Evolutionary conservation across 2,888 invertebrate species (phyloP).

Genomic region (Cephus runcator): DNA sequence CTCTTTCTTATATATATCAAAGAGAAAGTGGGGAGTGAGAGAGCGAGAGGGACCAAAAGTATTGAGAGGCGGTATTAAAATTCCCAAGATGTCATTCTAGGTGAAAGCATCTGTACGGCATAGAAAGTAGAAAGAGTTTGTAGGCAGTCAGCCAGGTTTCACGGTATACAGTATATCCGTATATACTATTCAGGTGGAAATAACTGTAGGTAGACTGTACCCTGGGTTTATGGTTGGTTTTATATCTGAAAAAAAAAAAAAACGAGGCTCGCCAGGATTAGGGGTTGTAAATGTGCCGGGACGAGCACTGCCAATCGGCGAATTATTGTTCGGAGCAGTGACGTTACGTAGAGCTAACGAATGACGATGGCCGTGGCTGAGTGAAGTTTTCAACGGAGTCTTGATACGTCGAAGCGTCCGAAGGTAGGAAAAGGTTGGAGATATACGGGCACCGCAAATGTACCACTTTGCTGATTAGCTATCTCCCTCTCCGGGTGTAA

Average conservation of each 20-base stretch:
- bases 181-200: not conserved
- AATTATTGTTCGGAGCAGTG: not conserved
- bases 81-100: not conserved
- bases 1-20: not conserved
- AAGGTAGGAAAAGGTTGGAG: not conserved
- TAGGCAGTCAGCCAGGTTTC: not conserved
- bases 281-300: not conserved
- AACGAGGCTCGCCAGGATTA: no score
- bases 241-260: not conserved
- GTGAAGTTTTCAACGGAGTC: not conserved
- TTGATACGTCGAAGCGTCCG: not conserved
- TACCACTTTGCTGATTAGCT: slow-evolving; percentile 22
- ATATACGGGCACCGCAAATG: not conserved
- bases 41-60: not conserved
- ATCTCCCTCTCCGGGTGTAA: not conserved
- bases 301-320: not conserved
- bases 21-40: not conserved
- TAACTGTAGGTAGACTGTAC: not conserved
- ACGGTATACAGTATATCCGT: not conserved
- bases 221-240: not conserved
- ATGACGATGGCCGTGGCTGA: no score
- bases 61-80: not conserved
- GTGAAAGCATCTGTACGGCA: not conserved
- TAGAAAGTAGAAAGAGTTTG: not conserved
- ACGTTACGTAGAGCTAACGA: not conserved